A percentile compares a stretch with the other conserved stretches of the same genome.
Conservation (phyloP, 2,888 invertebrate species). For the Melieria picta region DNA sequence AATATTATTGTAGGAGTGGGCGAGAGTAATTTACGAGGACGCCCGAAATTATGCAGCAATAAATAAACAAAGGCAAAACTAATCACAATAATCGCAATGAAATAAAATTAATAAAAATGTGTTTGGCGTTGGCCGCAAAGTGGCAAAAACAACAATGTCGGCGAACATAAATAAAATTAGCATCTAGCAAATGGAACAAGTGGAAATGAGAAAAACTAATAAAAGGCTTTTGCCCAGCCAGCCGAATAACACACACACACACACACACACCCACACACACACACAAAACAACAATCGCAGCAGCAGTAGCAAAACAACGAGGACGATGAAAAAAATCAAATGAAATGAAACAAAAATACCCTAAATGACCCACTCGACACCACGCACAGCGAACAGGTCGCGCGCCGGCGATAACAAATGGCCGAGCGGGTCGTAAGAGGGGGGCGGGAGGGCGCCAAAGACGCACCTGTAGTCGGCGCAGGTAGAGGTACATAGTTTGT, state of each 20-base stretch:
- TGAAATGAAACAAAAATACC: conserved; percentile 2
- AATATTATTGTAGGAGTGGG: too few species aligned
- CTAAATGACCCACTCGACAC: conserved; percentile 42
- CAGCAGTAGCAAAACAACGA: conserved; percentile 13
- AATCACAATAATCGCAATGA: conserved; percentile 60
- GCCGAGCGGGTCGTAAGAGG: not conserved
- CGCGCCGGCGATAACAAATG: conserved; percentile 6
- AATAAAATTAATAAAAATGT: conserved; percentile 61
- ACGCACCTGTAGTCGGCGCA: conserved; percentile 8
- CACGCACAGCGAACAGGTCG: not conserved
- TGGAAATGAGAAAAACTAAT: conserved; percentile 51
- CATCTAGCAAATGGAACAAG: conserved; percentile 22
- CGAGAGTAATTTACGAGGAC: not conserved
- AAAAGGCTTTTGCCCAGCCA: conserved; percentile 44
- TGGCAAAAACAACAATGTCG: conserved; percentile 2
- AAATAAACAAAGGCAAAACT: conserved; percentile 47
- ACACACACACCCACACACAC: not conserved
- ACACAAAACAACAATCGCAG: conserved; percentile 1
- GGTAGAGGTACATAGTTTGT: too few species aligned
- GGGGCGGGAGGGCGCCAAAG: not conserved
- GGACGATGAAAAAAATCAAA: conserved; percentile 17
- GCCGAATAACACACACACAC: conserved; percentile 33
- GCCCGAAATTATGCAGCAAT: conserved; percentile 33
- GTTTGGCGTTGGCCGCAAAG: conserved; percentile 32
- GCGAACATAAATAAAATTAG: conserved; percentile 56